Evolutionary conservation across 2,797 vertebrate species (phyloP).

Genomic region (Myotis findleyi): DNA sequence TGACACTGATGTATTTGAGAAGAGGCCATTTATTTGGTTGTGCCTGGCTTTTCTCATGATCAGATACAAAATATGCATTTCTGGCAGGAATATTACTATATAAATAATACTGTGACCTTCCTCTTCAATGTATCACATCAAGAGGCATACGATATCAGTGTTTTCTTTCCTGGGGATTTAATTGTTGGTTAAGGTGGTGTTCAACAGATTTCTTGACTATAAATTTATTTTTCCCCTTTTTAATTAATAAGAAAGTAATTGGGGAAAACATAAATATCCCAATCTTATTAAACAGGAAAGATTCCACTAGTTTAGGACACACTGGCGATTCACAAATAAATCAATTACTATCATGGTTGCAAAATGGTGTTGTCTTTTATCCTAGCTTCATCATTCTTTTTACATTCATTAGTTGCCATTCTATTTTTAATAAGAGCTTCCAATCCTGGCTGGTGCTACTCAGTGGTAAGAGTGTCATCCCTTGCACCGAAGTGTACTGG

Average conservation of each 20-base stretch:
- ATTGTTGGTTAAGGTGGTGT: neutral
- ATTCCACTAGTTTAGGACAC: neutral
- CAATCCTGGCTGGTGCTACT: too few relatives aligned
- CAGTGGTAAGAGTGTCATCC: too few relatives aligned
- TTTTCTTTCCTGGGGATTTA: neutral
- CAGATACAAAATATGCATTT: neutral
- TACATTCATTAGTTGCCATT: neutral
- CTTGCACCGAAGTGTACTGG: too few relatives aligned
- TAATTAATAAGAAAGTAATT: neutral
- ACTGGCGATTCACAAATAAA: neutral
- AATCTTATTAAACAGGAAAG: slow-evolving; percentile 20
- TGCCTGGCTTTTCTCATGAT: neutral
- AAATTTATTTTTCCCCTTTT: neutral
- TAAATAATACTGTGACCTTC: neutral
- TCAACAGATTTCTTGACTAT: neutral
- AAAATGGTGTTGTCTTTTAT: neutral
- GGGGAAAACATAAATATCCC: neutral
- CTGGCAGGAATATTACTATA: neutral
- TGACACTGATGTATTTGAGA: neutral
- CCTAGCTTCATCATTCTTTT: slow-evolving; percentile 1
- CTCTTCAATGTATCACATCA: neutral
- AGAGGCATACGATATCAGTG: neutral
- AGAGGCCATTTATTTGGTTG: neutral
- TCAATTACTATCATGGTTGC: neutral
- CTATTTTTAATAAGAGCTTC: neutral